Evolutionary conservation across 2,113 vertebrate species (phyloP), one percentile per base, ranked within the genome.

Genomic region (Mystacornis crossleyi): DNA sequence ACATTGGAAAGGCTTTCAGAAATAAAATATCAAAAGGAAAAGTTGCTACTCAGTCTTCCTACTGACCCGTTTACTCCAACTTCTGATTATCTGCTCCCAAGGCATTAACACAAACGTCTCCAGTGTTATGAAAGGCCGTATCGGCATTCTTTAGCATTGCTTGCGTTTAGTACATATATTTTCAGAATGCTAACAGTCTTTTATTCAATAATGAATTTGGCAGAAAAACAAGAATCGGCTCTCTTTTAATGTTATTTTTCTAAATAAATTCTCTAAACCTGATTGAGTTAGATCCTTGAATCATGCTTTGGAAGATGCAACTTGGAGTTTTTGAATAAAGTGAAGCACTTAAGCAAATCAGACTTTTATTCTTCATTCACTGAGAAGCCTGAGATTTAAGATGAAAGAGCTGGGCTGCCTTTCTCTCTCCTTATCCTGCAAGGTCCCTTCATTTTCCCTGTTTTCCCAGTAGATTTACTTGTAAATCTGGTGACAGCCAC

Each of bases 381-480:
- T 38, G 34, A 74, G 47, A 94, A 92, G 70, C 77, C 81, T 36
- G 69, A 96, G 72, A 51, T 90, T 90, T 84, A 94, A 94, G 79
- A 97, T 87, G 65, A 96, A 96, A 97, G 81, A 69, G 55, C 42
- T 40, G 61, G 50, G n/a, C 73, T 95, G 86, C 73, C 85, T 96
- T 95, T 95, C 80, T 90, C 70, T 71, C 42, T 38, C 78, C 90
- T 86, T 71, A 66, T 70, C 62, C 79, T 47, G 78, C 50, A 51
- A 66, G 40, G 66, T 65, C 60, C 86, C 91, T 95, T 94, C 91
- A 80, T 97, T 94, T 95, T 92, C 50, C 61, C 89, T 48, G 61
- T 96, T 95, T 97, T 86, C 90, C 96, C 91, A 80, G 83, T 64
- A 97, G 95, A 97, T 88, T 93, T 90, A 94, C 95, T 96, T 97